Percentiles rank a stretch among this genome's conserved stretches.
phyloP scores from a whole-genome alignment of 2,113 vertebrate genomes.

The Chionodraco myersi region DNA sequence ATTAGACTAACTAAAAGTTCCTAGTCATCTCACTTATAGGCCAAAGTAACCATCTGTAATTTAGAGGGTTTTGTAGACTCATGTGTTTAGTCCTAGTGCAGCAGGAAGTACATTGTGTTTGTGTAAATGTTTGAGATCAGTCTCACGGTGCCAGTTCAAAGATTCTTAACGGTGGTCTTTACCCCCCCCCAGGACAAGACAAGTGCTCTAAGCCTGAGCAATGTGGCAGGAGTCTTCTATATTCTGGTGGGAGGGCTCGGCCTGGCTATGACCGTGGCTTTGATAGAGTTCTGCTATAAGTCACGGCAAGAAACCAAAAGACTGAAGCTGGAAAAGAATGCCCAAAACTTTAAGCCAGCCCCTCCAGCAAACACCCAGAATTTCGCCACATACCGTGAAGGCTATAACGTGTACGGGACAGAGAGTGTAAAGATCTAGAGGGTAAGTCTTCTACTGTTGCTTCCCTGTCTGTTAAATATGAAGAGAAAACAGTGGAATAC shows the following conservation, averaged over 20 bases:
- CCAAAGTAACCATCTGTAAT: constrained; percentile 33
- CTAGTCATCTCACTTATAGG: constrained; percentile 4
- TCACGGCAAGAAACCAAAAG: constrained; percentile 97
- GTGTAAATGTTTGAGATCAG: constrained; percentile 21
- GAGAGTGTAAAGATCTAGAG: constrained; percentile 98
- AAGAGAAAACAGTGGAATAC: not conserved
- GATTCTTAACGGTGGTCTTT: constrained; percentile 80
- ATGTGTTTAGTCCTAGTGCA: constrained; percentile 44
- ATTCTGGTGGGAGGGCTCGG: constrained; percentile 99
- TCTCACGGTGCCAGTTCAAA: constrained; percentile 31
- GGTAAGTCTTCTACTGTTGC: constrained; percentile 75
- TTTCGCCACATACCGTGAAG: constrained; percentile 98
- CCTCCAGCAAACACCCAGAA: constrained; percentile 94
- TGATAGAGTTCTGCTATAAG: constrained; percentile 99
- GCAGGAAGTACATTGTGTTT: constrained; percentile 53
- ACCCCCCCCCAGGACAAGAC: constrained; percentile 99
- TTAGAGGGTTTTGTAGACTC: constrained; percentile 50
- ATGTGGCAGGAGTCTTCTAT: constrained; percentile 99
- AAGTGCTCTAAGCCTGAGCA: constrained; percentile 98
- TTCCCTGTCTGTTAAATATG: not conserved
- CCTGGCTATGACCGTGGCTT: constrained; percentile 98
- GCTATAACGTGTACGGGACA: constrained; percentile 99
- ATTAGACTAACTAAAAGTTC: constrained; percentile 35
- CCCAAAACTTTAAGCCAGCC: constrained; percentile 96
- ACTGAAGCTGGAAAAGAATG: constrained; percentile 96